Conservation (phyloP, 2,888 invertebrate species). For the Callosobruchus maculatus region DNA sequence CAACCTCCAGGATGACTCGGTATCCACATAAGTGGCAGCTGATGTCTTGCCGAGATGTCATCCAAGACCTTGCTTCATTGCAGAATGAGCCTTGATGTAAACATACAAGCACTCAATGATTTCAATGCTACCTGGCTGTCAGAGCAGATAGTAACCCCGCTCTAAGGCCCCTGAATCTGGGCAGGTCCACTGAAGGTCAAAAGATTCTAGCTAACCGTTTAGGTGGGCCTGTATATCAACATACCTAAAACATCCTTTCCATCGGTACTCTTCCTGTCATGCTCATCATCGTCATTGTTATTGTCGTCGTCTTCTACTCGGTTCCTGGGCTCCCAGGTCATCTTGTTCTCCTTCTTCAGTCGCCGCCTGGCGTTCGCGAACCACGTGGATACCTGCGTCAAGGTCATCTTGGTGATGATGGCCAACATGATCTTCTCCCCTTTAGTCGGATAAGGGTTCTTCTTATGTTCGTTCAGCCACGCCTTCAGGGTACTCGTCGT, state of each 20-base stretch:
- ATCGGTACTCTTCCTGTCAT: constrained; percentile 78
- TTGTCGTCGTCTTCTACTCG: constrained; percentile 91
- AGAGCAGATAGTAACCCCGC: too few species aligned
- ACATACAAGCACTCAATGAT: too few species aligned
- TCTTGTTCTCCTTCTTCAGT: constrained; percentile 96
- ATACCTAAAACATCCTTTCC: constrained; percentile 82
- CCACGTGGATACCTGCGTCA: constrained; percentile 98
- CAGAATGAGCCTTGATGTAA: too few species aligned
- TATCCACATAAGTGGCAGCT: too few species aligned
- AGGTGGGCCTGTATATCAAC: too few species aligned
- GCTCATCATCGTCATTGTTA: constrained; percentile 79
- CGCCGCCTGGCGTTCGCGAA: constrained; percentile 96
- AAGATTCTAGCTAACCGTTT: too few species aligned
- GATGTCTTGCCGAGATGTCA: too few species aligned
- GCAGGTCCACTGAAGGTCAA: too few species aligned
- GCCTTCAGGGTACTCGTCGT: constrained; percentile 97
- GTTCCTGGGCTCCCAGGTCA: constrained; percentile 99
- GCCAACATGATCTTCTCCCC: constrained; percentile 99
- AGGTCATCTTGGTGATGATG: constrained; percentile 97
- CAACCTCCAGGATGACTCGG: too few species aligned
- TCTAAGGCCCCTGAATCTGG: too few species aligned
- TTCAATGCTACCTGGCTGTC: too few species aligned
- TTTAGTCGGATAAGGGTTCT: constrained; percentile 99
- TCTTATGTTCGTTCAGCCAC: constrained; percentile 98
- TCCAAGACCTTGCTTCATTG: too few species aligned